These are phyloP conservation scores for Lamellibrachia satsuma DNA, from an alignment of 2,888 invertebrate species.

Conservation along the genomic window DNA sequence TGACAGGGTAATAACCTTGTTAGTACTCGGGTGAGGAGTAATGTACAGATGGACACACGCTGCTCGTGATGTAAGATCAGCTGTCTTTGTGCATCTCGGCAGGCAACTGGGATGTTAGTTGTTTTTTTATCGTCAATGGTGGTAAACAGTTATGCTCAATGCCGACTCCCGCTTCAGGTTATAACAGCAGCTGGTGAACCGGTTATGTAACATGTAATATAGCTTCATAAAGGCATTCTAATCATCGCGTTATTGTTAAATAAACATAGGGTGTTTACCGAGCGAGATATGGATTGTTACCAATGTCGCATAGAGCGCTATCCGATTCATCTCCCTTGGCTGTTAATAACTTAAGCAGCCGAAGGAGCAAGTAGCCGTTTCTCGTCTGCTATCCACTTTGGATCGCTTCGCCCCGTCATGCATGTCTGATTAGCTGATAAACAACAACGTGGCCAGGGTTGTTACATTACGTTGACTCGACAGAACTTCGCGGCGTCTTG, in stretches of 20 bases:
- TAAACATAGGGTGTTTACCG: too few species aligned
- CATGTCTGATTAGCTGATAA: too few species aligned
- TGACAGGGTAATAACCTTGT: neutral
- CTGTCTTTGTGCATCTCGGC: neutral
- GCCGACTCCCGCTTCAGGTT: neutral
- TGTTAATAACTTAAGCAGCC: too few species aligned
- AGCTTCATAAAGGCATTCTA: neutral
- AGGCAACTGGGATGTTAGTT: neutral
- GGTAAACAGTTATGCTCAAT: neutral
- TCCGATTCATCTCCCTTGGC: too few species aligned
- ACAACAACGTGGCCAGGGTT: too few species aligned
- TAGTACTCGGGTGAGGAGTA: neutral
- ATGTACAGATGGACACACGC: neutral
- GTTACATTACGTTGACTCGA: too few species aligned
- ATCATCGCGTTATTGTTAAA: neutral
- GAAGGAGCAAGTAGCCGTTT: too few species aligned
- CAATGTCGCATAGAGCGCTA: too few species aligned
- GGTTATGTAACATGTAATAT: neutral
- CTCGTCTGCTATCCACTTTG: too few species aligned
- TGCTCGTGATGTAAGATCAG: neutral
- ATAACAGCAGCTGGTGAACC: neutral
- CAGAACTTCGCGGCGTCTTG: too few species aligned
- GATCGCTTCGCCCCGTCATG: too few species aligned
- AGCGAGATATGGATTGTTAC: neutral
- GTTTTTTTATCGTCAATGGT: neutral